Evolutionary conservation across 2,888 invertebrate species (phyloP), one percentile per base, ranked within the genome.

Genomic region (Sisyra terminalis): DNA sequence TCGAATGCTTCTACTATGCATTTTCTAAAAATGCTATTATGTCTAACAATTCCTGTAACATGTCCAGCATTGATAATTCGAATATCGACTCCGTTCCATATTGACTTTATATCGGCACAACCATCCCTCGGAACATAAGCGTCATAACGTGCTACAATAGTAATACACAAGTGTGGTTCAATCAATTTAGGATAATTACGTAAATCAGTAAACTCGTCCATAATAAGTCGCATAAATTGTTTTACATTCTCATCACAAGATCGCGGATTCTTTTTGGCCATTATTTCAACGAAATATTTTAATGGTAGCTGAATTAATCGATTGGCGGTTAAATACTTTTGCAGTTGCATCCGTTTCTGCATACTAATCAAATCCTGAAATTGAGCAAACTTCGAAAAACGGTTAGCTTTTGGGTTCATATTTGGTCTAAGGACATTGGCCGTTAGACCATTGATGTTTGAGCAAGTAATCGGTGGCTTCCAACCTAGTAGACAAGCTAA

Each of bases 191-290:
- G 82, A 57, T 93, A 98, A 63, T 96, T 93, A 50, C 79, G 86
- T 32, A 98, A 67, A 65, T 96, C 94, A 1, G 97, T 98, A 59
- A 93, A 97, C 61, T 97, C 94, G 57, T 98, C 97, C 97, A 98
- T 97, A 51, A 97, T 79, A 0, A 94, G 93, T 39, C 87, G 69
- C 96, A 97, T 96, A 57, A 97, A 94, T 64, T 87, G 84, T 43
- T 88, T 53, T 0, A 88, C 85, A 61, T 89, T 86, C 51, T 75
- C 72, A 57, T 82, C 78, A 49, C 78, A 70, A 11, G 14, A 11
- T 6, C 18, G 17, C 11, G 7, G 15, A 17, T 17, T 11, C 2
- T 9, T 1, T 35, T 35, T 13, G 1, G 13, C 13, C 4, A 15
- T 9, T 2, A 35, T n/a, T 11, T 14, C 34, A 11, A 34, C 10